Evolutionary conservation across 2,888 invertebrate genomes (phyloP), one percentile per base, ranked within the genome.

Genomic region (Orchestes rusci): DNA sequence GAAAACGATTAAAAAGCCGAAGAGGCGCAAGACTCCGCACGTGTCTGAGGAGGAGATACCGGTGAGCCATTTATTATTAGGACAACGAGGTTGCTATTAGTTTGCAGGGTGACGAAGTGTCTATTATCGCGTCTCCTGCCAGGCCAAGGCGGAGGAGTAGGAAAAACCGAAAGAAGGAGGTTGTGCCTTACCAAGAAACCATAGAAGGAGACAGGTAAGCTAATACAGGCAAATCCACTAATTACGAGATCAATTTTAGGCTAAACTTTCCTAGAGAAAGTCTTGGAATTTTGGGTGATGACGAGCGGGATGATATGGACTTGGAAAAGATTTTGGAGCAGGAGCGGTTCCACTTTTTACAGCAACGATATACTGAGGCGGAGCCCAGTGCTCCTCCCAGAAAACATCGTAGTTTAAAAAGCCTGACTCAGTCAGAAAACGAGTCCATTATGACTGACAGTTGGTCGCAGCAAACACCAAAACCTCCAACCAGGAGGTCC

Each of bases 141-240:
- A 67, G 77, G 51, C 77, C 77, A 15, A 75, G 73, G 41, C 66
- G 77, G 53, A 72, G 72, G 27, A 76, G 75, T 55, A 72, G 73
- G 47, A 59, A 58, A 36, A 50, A 35, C 17, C 60, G 52, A 38
- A 56, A 55, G 19, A 42, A 37, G 20, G 51, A 55, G 30, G 63
- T 69, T 31, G 66, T 70, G 48, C 70, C 71, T 39, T 73, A 62
- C 49, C 62, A 70, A 43, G 62, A 61, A 54, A 65, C 65, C 0
- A 61, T 33, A 23, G 44, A 40, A 20, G 46, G 43, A 1, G 30
- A 39, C 27, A 44, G 48, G 48, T 48, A 23, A 23, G 5, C 10
- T 19, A 12, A 20, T 39, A 35, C n/a, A n/a, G n/a, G n/a, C n/a
- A n/a, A n/a, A n/a, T n/a, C n/a, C n/a, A n/a, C n/a, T n/a, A n/a